Evolutionary conservation across 2,797 vertebrate species (phyloP).

Genomic region (Esox lucius): DNA sequence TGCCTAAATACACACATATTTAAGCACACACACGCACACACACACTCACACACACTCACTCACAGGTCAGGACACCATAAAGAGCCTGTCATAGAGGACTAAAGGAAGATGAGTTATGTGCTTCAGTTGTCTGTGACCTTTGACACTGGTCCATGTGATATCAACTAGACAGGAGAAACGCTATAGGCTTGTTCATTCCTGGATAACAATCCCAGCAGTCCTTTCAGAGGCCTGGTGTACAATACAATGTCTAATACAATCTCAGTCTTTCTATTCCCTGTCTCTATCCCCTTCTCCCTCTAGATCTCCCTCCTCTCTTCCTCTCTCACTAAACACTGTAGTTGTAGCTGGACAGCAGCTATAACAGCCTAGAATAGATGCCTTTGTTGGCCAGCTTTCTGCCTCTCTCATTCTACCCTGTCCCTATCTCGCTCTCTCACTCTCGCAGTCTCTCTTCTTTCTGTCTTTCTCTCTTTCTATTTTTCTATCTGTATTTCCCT

Average conservation of each 20-base stretch:
- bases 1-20: not conserved
- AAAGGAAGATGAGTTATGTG: constrained; percentile 64
- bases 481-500: too few species aligned
- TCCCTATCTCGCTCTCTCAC: not conserved
- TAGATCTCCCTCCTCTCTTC: not conserved
- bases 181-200: constrained; percentile 27
- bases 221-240: not conserved
- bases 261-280: not conserved
- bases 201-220: constrained; percentile 8
- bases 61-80: constrained; percentile 50
- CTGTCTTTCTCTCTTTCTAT: constrained; percentile 18
- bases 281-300: not conserved
- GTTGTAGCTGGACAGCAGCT: constrained; percentile 19
- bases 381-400: constrained; percentile 21
- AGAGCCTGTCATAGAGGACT: constrained; percentile 52
- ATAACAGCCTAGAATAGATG: constrained; percentile 2
- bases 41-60: not conserved
- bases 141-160: constrained; percentile 60
- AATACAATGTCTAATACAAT: not conserved
- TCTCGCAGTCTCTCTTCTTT: not conserved
- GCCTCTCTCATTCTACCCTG: constrained; percentile 10
- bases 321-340: not conserved
- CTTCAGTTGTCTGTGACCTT: constrained; percentile 64
- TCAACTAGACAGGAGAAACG: constrained; percentile 52
- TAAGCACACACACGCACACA: constrained; percentile 13